phyloP scores from a whole-genome alignment of 1,140 invertebrate genomes.

The Zaprionus nigranus region DNA sequence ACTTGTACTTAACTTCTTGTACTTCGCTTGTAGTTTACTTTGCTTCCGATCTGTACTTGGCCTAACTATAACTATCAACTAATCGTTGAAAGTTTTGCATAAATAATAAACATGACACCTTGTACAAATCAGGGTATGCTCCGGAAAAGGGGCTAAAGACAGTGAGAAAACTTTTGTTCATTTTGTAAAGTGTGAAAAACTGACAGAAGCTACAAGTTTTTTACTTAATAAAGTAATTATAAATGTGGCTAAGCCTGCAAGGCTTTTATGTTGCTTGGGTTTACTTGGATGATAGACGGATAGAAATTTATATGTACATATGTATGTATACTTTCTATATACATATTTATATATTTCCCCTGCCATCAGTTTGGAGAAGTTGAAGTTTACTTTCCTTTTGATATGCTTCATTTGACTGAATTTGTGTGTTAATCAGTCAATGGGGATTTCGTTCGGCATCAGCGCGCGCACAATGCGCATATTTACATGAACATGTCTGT shows the following conservation, averaged over 20 bases:
- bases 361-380: neutral
- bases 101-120: constrained; percentile 50
- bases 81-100: constrained; percentile 43
- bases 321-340: neutral
- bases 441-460: constrained; percentile 51
- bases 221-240: constrained; percentile 32
- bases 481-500: constrained; percentile 14
- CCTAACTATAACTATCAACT: constrained; percentile 34
- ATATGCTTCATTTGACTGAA: constrained; percentile 56
- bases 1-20: neutral
- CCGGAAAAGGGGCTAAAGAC: neutral
- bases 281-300: neutral
- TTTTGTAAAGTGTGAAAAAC: constrained; percentile 24
- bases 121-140: neutral
- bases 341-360: neutral
- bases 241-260: constrained; percentile 11
- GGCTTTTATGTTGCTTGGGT: neutral
- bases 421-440: constrained; percentile 75
- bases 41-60: neutral
- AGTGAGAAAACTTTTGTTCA: constrained; percentile 54
- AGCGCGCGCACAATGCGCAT: constrained; percentile 1
- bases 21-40: constrained; percentile 8
- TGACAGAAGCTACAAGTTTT: constrained; percentile 20
- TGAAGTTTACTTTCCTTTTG: constrained; percentile 38
- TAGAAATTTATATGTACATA: neutral